Percentiles rank a stretch among this genome's conserved stretches.
Evolutionary conservation across 53 echinoderm and acorn worm species (phyloP).

Genomic region (Antedon mediterranea): DNA sequence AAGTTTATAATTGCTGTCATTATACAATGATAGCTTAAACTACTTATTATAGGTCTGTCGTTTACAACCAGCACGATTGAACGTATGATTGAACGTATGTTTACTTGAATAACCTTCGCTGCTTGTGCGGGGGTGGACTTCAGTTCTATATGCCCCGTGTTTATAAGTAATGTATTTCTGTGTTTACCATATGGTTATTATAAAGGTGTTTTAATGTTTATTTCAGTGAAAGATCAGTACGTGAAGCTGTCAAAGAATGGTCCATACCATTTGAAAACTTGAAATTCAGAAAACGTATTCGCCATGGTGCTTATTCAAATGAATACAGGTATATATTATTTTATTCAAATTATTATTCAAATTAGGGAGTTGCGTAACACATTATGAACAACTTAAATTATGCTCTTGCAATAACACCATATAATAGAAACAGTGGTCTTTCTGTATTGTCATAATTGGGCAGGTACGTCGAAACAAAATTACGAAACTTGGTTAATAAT

Average conservation of each 20-base stretch:
- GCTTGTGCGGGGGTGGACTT: not conserved
- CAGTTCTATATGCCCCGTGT: not conserved
- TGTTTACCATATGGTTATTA: not conserved
- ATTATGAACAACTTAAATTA: no score
- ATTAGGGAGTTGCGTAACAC: no score
- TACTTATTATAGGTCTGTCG: not conserved
- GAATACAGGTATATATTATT: conserved; percentile 45
- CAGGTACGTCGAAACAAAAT: no score
- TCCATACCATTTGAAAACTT: conserved; percentile 49
- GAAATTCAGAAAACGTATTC: conserved; percentile 58
- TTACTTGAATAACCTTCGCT: not conserved
- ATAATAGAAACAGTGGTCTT: no score
- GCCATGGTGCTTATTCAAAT: conserved; percentile 37
- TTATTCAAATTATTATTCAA: no score
- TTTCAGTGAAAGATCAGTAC: not conserved
- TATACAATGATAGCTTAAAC: no score
- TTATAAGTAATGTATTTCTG: not conserved
- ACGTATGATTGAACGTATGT: no score
- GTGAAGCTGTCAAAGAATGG: conserved; percentile 81
- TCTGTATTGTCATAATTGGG: no score
- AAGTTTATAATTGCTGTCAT: no score
- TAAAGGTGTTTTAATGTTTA: not conserved
- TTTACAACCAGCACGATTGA: not conserved
- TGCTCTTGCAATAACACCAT: no score
- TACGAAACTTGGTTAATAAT: no score